A percentile compares a stretch with the other conserved stretches of the same genome.
phyloP scores from a whole-genome alignment of 2,797 vertebrate genomes.

The Sitta carolinensis region DNA sequence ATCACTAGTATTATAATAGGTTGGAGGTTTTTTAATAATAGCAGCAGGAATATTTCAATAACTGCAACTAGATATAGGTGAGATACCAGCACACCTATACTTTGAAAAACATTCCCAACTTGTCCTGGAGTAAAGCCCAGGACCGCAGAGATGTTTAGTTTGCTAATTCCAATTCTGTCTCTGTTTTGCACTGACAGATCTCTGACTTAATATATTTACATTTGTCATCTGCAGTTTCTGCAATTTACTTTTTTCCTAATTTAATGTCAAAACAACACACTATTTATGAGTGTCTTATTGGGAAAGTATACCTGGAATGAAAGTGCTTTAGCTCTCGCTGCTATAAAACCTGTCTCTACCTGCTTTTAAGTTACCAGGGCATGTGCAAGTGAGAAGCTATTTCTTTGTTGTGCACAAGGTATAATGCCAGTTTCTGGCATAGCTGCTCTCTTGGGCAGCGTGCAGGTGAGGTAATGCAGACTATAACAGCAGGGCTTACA shows the following conservation, averaged over 20 bases:
- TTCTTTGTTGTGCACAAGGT: not conserved
- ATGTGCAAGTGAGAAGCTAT: not conserved
- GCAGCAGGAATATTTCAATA: not conserved
- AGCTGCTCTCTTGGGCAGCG: not conserved
- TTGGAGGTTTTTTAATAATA: not conserved
- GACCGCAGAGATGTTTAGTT: not conserved
- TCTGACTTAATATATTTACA: not conserved
- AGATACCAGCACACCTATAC: not conserved
- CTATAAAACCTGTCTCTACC: slow-evolving; percentile 18
- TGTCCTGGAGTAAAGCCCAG: not conserved
- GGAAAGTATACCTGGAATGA: not conserved
- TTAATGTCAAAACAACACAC: not conserved
- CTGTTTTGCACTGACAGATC: not conserved
- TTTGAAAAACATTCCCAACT: not conserved
- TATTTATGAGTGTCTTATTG: not conserved
- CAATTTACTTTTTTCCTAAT: not conserved
- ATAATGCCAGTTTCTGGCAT: not conserved
- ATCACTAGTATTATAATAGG: not conserved
- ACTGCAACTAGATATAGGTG: not conserved
- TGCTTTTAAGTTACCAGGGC: not conserved
- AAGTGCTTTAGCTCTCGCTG: not conserved
- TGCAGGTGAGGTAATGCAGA: not conserved
- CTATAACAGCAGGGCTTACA: not conserved
- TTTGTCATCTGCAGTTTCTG: slow-evolving; percentile 1
- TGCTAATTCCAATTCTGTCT: not conserved